Percentiles rank a stretch among this genome's conserved stretches.
Evolutionary conservation across 2,888 invertebrate species (phyloP).

Genomic region (Ophraella communa): DNA sequence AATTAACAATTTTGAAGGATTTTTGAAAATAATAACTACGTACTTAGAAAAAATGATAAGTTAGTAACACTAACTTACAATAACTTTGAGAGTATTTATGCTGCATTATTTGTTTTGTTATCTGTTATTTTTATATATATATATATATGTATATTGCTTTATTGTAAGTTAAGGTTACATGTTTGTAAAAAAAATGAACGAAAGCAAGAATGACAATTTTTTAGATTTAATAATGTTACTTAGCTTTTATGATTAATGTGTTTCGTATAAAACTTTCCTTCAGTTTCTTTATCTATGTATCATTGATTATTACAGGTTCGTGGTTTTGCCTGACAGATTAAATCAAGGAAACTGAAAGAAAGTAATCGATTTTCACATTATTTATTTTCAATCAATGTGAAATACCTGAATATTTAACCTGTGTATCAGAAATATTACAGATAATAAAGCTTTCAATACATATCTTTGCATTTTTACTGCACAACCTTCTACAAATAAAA

Average conservation of each 20-base stretch:
- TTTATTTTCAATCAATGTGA: constrained; percentile 56
- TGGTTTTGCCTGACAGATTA: constrained; percentile 49
- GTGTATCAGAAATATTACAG: constrained; percentile 55
- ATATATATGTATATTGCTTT: constrained; percentile 43
- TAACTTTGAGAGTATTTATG: constrained; percentile 42
- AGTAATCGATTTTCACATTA: constrained; percentile 38
- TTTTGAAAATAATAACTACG: constrained; percentile 31
- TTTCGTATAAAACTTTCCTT: constrained; percentile 2
- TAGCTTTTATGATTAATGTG: constrained; percentile 43
- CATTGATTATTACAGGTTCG: constrained; percentile 45
- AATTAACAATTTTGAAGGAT: constrained; percentile 23
- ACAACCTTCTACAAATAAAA: background rate
- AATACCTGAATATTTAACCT: constrained; percentile 53
- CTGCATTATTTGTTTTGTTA: constrained; percentile 46
- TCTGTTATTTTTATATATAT: constrained; percentile 47
- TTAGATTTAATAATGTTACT: constrained; percentile 40
- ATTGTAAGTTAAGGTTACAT: constrained; percentile 53
- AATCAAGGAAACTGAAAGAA: constrained; percentile 28
- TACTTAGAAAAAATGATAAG: constrained; percentile 38
- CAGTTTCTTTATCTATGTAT: constrained; percentile 9
- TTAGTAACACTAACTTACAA: constrained; percentile 46
- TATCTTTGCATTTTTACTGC: background rate
- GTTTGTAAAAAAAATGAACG: constrained; percentile 53
- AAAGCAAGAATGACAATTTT: constrained; percentile 43
- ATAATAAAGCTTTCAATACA: constrained; percentile 57